These are phyloP conservation scores for Eulemur mongoz DNA, from an alignment of 2,797 vertebrate species.

Conservation along the genomic window DNA sequence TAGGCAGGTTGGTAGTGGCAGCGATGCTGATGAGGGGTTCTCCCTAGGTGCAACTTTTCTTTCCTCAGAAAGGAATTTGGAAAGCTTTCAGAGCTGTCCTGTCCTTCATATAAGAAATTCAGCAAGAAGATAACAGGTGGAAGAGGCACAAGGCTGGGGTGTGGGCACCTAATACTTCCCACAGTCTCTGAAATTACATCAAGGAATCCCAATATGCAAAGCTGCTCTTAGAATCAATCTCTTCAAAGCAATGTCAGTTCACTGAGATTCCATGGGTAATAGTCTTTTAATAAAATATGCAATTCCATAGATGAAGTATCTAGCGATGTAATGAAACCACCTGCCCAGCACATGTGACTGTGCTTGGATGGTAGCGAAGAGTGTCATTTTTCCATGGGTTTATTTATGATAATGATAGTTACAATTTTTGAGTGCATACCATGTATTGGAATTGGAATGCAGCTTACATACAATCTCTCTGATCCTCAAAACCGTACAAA, in stretches of 20 bases:
- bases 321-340: conserved; percentile 22
- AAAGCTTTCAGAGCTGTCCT: conserved; percentile 6
- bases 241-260: not conserved
- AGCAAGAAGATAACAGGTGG: not conserved
- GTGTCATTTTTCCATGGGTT: not conserved
- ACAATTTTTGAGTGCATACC: not conserved
- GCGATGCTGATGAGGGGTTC: not conserved
- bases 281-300: conserved; percentile 31
- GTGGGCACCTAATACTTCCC: not conserved
- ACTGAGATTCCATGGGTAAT: not conserved
- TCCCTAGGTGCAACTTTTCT: not conserved
- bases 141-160: not conserved
- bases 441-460: not conserved
- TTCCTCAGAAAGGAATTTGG: not conserved
- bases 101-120: not conserved
- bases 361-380: conserved; percentile 5
- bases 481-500: not conserved
- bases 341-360: not conserved
- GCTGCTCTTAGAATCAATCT: conserved; percentile 1
- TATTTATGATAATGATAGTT: not conserved
- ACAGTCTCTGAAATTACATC: not conserved
- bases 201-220: not conserved
- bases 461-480: not conserved
- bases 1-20: not conserved
- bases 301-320: not conserved